Base-by-base conservation (phyloP, 2,113 vertebrate genomes). In the Silurus meridionalis region DNA sequence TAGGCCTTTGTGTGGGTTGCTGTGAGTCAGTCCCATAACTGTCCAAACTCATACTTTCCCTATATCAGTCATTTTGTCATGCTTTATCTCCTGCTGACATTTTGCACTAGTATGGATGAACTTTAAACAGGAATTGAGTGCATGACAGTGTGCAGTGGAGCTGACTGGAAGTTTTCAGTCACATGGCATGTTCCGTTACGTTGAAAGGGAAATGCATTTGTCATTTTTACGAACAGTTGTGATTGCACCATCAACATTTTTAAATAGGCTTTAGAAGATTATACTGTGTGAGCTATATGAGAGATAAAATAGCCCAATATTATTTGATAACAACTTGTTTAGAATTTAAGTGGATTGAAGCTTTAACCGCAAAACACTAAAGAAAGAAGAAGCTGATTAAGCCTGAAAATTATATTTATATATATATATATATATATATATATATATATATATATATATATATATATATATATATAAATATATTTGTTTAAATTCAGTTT, bases 21-120 rank as follows among this genome's bases (percentile, higher is more conserved):
- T 74, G 57, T 89, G 88, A 87, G 85, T 86, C 86, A 85, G 80
- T 85, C 55, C 61, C 83, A 83, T 85, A 86, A 88, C 28, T 84
- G 63, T 81, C 75, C 74, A 28, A 69, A 78, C 55, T 60, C 82
- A 82, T 84, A 60, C 11, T 50, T 50, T 46, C 69, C 57, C 28
- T 83, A 63, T 77, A 15, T 83, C 83, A 57, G 75, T 80, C 63
- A 81, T 72, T 67, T 48, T 28, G 37, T 88, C 72, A 60, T 78
- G 80, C 15, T 67, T 55, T 57, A 37, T 80, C n/a, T 55, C 57
- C 60, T 53, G 64, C n/a, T 86, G 80, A 86, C 85, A 77, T 82
- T 82, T 82, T 64, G 58, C 58, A 75, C 48, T 55, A 48, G 66
- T 82, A 66, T 37, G 67, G 67, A 23, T 74, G 78, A 75, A 87